Conservation (phyloP, 64 coral and sea anemone genomes). For the Pocillopora verrucosa region DNA sequence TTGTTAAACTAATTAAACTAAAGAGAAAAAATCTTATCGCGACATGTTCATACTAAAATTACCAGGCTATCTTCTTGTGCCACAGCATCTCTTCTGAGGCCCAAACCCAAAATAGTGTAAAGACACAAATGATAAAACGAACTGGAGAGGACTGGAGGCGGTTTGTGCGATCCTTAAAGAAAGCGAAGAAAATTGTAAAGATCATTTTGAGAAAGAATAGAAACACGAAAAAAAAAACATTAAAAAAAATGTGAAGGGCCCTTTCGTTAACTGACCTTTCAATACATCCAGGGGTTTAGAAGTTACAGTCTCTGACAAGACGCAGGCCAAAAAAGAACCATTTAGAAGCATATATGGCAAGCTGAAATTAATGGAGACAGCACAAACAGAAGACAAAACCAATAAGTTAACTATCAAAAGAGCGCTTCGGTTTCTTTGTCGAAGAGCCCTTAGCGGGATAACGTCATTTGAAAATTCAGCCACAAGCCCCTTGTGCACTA, state of each 20-base stretch:
- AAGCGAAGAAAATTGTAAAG: neutral
- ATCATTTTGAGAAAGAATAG: no score
- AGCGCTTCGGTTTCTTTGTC: no score
- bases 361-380: neutral
- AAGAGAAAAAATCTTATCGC: neutral
- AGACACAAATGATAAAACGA: slow-evolving; percentile 47
- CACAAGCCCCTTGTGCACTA: no score
- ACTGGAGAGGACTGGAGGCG: slow-evolving; percentile 4
- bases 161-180: neutral
- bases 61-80: slow-evolving; percentile 49
- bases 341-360: neutral
- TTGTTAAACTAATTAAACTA: neutral
- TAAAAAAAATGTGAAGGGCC: no score
- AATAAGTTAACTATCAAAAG: neutral
- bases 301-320: neutral
- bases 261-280: neutral
- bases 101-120: slow-evolving; percentile 41
- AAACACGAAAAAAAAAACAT: no score
- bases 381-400: neutral
- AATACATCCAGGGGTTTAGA: neutral
- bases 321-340: slow-evolving; percentile 7
- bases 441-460: no score
- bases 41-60: neutral
- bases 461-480: no score
- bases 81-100: slow-evolving; percentile 25